Percentiles rank a stretch among this genome's conserved stretches.
Evolutionary conservation across 2,797 vertebrate species (phyloP).

Genomic region (Percopsis omiscomaycus): DNA sequence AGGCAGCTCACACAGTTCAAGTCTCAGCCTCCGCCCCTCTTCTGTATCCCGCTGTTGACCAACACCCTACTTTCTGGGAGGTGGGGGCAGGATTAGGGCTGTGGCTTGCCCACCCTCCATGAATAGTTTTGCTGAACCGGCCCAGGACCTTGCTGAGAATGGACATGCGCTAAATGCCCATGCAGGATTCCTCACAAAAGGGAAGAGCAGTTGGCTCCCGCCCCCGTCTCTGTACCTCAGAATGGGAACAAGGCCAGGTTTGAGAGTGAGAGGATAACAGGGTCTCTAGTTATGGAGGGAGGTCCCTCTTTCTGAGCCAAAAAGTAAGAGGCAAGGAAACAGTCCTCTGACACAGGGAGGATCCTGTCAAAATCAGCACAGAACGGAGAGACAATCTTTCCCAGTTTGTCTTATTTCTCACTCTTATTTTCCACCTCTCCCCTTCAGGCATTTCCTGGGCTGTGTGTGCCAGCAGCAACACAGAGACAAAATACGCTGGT

Average conservation of each 20-base stretch:
- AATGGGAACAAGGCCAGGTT: conserved; percentile 57
- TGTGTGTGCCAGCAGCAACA: conserved; percentile 61
- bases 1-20: conserved; percentile 9
- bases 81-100: conserved; percentile 7
- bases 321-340: conserved; percentile 46
- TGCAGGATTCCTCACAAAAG: conserved; percentile 59
- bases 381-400: conserved; percentile 51
- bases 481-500: conserved; percentile 43
- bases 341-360: conserved; percentile 59
- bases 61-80: conserved; percentile 47
- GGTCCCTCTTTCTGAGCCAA: conserved; percentile 54
- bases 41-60: conserved; percentile 50
- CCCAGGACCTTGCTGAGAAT: conserved; percentile 25
- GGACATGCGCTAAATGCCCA: conserved; percentile 40
- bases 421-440: conserved; percentile 69
- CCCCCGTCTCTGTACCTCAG: conserved; percentile 55
- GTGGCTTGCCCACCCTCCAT: conserved; percentile 22
- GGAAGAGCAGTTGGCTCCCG: conserved; percentile 41
- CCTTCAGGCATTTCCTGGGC: conserved; percentile 76
- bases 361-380: conserved; percentile 67
- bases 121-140: conserved; percentile 54
- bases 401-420: conserved; percentile 43
- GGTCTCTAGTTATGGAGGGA: conserved; percentile 49
- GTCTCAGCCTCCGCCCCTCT: conserved; percentile 11
- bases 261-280: conserved; percentile 59